These are phyloP conservation scores for Thunnus thynnus DNA, from an alignment of 2,113 vertebrate genomes.

Conservation along the genomic window DNA sequence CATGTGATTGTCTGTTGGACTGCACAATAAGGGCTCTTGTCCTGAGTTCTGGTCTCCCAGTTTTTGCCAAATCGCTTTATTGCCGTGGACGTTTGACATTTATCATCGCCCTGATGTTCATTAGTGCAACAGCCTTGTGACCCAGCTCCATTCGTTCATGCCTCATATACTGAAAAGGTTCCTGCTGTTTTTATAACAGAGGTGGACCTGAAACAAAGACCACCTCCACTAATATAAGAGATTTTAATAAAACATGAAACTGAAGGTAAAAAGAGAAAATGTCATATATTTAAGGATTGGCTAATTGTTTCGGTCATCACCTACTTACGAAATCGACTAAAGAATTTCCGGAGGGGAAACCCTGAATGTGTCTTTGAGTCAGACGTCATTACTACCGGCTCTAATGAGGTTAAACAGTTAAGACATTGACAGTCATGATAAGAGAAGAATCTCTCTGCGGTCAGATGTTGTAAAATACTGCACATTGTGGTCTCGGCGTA, in stretches of 20 bases:
- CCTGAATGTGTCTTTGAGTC: background rate
- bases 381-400: background rate
- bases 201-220: too few species aligned
- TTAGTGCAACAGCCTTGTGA: slow-evolving; percentile 7
- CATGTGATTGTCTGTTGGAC: background rate
- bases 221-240: too few species aligned
- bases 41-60: background rate
- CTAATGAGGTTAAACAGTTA: background rate
- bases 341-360: background rate
- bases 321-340: background rate
- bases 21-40: slow-evolving; percentile 5
- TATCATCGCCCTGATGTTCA: background rate
- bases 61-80: background rate
- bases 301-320: background rate
- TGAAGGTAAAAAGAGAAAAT: too few species aligned
- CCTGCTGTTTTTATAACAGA: background rate
- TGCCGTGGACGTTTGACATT: background rate
- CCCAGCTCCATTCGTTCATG: background rate
- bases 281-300: too few species aligned
- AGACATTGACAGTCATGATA: background rate
- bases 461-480: background rate
- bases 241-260: too few species aligned
- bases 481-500: background rate
- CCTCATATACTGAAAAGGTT: background rate
- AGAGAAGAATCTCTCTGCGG: background rate